Conservation (phyloP, 2,888 invertebrate genomes). For the Halocaridina rubra region DNA sequence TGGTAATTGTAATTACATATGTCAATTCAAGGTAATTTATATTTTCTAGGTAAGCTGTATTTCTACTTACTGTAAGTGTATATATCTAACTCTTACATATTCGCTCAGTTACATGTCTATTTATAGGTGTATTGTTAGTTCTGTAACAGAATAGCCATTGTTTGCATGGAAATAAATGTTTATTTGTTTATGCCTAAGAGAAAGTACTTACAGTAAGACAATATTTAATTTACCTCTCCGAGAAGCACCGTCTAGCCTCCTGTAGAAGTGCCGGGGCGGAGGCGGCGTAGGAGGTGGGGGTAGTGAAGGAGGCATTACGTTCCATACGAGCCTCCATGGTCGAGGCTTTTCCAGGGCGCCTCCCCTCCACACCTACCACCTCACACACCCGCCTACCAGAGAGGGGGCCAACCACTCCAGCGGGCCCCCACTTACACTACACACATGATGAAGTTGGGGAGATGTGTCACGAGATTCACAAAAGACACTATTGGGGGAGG, state of each 20-base stretch:
- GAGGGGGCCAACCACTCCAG: background rate
- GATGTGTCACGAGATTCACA: too few species aligned
- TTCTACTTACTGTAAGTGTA: too few species aligned
- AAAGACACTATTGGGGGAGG: conserved; percentile 1
- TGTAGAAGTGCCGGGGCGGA: conserved; percentile 46
- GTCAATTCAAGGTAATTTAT: too few species aligned
- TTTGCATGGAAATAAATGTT: too few species aligned
- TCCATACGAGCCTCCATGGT: conserved; percentile 63
- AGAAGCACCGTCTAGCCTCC: conserved; percentile 62
- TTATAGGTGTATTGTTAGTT: too few species aligned
- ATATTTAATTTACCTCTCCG: conserved; percentile 63
- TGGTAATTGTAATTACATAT: too few species aligned
- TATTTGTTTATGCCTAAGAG: too few species aligned
- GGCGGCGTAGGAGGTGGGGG: conserved; percentile 41
- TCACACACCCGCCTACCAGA: background rate
- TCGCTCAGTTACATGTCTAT: too few species aligned
- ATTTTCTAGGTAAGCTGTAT: too few species aligned
- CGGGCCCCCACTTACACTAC: background rate
- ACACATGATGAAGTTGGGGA: background rate
- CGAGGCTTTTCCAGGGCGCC: background rate
- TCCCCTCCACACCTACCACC: background rate
- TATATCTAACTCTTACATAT: too few species aligned
- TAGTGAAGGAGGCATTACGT: conserved; percentile 61
- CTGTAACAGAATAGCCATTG: too few species aligned
- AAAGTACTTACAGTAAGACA: too few species aligned